These are phyloP conservation scores for Brevipalpus yothersi DNA, from an alignment of 1,140 invertebrate species.

Conservation along the genomic window DNA sequence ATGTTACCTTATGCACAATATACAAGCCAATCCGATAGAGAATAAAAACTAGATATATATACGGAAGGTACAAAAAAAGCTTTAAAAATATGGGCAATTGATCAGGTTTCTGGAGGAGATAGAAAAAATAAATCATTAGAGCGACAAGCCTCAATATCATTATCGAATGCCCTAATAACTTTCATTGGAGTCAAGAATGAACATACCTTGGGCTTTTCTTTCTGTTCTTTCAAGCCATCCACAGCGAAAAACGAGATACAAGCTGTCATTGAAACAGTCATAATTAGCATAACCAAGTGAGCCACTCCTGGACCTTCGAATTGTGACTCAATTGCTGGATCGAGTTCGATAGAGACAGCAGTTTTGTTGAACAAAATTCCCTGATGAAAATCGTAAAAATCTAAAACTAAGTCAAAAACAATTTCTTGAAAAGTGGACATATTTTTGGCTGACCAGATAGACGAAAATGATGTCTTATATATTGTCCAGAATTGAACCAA, in stretches of 20 bases:
- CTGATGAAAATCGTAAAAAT: too few species aligned
- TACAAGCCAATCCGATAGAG: constrained; percentile 72
- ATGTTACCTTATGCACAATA: constrained; percentile 44
- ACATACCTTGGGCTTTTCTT: too few species aligned
- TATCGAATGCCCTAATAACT: background rate
- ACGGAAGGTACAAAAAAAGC: constrained; percentile 80
- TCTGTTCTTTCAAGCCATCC: constrained; percentile 34
- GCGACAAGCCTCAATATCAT: too few species aligned
- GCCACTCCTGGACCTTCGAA: constrained; percentile 82
- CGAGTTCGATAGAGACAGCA: constrained; percentile 25
- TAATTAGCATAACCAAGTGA: constrained; percentile 72
- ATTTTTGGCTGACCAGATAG: too few species aligned
- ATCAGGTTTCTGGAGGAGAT: constrained; percentile 51
- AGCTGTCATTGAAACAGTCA: constrained; percentile 87
- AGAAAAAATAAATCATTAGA: constrained; percentile 10
- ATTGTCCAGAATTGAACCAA: too few species aligned
- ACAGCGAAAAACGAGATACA: constrained; percentile 79
- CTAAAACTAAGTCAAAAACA: too few species aligned
- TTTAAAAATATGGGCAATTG: constrained; percentile 82
- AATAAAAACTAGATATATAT: constrained; percentile 82
- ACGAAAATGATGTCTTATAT: too few species aligned
- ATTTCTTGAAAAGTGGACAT: too few species aligned
- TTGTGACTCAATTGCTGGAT: constrained; percentile 66
- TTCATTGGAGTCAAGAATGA: too few species aligned
- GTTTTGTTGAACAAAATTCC: too few species aligned